Evolutionary conservation across 2,888 invertebrate genomes (phyloP).

Genomic region (Lasiommata megera): DNA sequence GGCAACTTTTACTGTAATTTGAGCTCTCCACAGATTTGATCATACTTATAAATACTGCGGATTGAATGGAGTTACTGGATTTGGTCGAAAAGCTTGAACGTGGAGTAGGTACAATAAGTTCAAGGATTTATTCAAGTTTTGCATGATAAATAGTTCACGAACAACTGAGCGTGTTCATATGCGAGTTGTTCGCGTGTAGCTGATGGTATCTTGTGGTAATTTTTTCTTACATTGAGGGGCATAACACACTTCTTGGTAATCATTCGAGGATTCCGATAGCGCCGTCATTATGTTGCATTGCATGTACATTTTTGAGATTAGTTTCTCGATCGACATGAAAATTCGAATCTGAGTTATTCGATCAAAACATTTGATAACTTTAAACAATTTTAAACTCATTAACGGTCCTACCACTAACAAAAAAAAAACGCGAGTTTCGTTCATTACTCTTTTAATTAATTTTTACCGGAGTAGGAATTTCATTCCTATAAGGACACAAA

Average conservation of each 20-base stretch:
- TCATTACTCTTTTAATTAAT: too few species aligned
- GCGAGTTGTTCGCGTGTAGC: slow-evolving; percentile 35
- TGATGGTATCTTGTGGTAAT: slow-evolving; percentile 59
- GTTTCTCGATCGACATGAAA: not conserved
- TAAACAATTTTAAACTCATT: not conserved
- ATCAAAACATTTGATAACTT: not conserved
- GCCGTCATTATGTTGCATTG: not conserved
- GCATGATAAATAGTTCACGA: slow-evolving; percentile 62
- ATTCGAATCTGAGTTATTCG: not conserved
- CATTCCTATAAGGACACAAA: too few species aligned
- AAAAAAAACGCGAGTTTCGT: too few species aligned
- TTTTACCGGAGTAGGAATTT: too few species aligned
- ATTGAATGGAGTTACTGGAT: too few species aligned
- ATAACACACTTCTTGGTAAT: slow-evolving; percentile 9
- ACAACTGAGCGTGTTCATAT: slow-evolving; percentile 46
- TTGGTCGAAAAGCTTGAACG: not conserved
- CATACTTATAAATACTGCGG: too few species aligned
- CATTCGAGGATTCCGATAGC: slow-evolving; percentile 1
- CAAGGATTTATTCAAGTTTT: slow-evolving; percentile 60
- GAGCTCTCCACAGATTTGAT: too few species aligned
- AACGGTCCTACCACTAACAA: too few species aligned
- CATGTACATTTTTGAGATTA: slow-evolving; percentile 1
- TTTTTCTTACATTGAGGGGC: slow-evolving; percentile 37
- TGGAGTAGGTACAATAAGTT: slow-evolving; percentile 45
- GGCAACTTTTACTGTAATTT: too few species aligned